Evolutionary conservation across 2,113 vertebrate species (phyloP).

Genomic region (Nematolebias whitei): DNA sequence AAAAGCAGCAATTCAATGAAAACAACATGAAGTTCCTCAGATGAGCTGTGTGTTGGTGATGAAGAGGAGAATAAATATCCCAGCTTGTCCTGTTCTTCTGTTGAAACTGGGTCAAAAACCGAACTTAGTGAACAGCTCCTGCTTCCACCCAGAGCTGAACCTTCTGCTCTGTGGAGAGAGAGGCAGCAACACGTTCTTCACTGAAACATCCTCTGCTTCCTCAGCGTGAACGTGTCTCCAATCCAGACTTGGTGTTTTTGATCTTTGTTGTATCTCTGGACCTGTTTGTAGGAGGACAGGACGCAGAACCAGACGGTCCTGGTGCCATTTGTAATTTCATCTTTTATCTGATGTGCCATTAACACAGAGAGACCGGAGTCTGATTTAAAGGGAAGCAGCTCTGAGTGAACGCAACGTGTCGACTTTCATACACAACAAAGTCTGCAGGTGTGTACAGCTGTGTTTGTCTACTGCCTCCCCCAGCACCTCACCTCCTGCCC

Average conservation of each 20-base stretch:
- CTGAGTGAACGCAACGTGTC: constrained; percentile 21
- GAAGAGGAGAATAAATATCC: background rate
- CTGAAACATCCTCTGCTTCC: constrained; percentile 41
- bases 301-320: constrained; percentile 18
- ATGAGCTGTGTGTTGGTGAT: constrained; percentile 24
- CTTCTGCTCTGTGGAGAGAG: constrained; percentile 19
- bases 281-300: constrained; percentile 15
- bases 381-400: constrained; percentile 20
- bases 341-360: constrained; percentile 72
- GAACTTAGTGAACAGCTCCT: constrained; percentile 28
- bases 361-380: constrained; percentile 23
- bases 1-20: constrained; percentile 15
- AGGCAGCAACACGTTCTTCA: constrained; percentile 33
- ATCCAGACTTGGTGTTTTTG: constrained; percentile 26
- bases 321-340: constrained; percentile 59
- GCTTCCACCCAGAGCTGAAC: constrained; percentile 53
- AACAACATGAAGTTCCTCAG: background rate
- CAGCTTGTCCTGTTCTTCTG: constrained; percentile 24
- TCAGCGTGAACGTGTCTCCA: constrained; percentile 5
- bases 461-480: constrained; percentile 46
- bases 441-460: constrained; percentile 36
- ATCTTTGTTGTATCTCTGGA: constrained; percentile 5
- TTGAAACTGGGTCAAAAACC: constrained; percentile 22
- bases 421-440: constrained; percentile 27
- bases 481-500: too few species aligned